A percentile compares a stretch with the other conserved stretches of the same genome.
Conservation (phyloP, 2,888 invertebrate genomes). For the Pteria penguin region DNA sequence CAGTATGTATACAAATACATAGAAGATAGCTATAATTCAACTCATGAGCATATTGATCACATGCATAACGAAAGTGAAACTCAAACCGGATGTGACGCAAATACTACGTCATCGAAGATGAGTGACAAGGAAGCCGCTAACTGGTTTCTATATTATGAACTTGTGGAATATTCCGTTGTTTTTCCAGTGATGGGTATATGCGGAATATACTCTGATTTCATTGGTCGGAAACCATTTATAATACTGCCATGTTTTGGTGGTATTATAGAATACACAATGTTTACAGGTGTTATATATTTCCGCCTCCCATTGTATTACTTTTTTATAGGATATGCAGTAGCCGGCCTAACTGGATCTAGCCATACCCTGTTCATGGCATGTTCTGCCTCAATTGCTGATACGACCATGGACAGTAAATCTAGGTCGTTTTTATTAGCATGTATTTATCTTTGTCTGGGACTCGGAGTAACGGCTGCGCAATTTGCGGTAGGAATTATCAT, state of each 20-base stretch:
- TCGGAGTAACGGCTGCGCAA: conserved; percentile 2
- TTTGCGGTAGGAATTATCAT: conserved; percentile 26
- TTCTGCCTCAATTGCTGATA: conserved; percentile 15
- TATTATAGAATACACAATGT: neutral
- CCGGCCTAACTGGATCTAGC: conserved; percentile 15
- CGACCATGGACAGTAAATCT: conserved; percentile 8
- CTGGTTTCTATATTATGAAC: conserved; percentile 17
- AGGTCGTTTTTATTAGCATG: conserved; percentile 15
- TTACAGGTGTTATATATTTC: conserved; percentile 6
- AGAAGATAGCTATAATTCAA: too few relatives aligned
- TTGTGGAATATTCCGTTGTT: conserved; percentile 19
- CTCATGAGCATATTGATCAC: too few relatives aligned
- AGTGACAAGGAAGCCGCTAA: conserved; percentile 10
- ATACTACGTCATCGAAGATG: too few relatives aligned
- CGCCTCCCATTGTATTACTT: conserved; percentile 13
- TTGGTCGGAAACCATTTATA: conserved; percentile 28
- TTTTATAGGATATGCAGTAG: conserved; percentile 10
- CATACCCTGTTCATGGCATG: conserved; percentile 17
- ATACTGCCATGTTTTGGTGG: conserved; percentile 1
- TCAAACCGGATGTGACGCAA: too few relatives aligned
- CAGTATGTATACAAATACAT: too few relatives aligned
- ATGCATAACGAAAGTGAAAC: too few relatives aligned
- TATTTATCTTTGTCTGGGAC: conserved; percentile 3
- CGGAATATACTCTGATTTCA: conserved; percentile 21
- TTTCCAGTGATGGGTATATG: conserved; percentile 8